phyloP scores from a whole-genome alignment of 1,140 invertebrate genomes.

The Neodiprion fabricii region DNA sequence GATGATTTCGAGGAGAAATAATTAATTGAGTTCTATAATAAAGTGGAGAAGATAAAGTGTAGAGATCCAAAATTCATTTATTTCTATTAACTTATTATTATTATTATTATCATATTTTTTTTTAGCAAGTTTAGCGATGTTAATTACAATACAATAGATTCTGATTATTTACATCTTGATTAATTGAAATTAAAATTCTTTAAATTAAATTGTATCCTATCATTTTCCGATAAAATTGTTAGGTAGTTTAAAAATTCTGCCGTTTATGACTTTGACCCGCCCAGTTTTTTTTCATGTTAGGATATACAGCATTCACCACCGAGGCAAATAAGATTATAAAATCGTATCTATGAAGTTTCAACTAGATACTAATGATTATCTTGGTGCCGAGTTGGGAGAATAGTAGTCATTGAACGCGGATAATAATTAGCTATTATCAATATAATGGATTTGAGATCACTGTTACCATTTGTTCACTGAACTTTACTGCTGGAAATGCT shows the following conservation, averaged over 20 bases:
- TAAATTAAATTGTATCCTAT: background rate
- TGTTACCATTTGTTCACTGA: too few relatives aligned
- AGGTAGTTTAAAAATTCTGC: background rate
- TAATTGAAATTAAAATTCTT: background rate
- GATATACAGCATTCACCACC: too few relatives aligned
- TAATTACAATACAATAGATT: too few relatives aligned
- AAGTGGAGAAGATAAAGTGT: background rate
- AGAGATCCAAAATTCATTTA: conserved; percentile 6
- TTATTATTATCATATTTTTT: background rate
- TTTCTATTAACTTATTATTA: background rate
- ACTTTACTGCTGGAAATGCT: too few relatives aligned
- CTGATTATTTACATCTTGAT: conserved; percentile 1
- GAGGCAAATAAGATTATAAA: too few relatives aligned
- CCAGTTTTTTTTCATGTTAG: background rate
- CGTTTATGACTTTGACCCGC: background rate
- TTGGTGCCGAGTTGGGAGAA: too few relatives aligned
- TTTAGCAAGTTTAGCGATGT: background rate
- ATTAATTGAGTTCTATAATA: background rate
- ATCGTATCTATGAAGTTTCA: too few relatives aligned
- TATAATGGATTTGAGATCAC: too few relatives aligned
- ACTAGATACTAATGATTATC: too few relatives aligned
- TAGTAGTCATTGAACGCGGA: too few relatives aligned
- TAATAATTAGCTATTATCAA: too few relatives aligned
- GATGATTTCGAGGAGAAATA: too few relatives aligned
- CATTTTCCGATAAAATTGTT: background rate